These are phyloP conservation scores for Gavialis gangeticus DNA, from an alignment of 2,113 vertebrate genomes.

Conservation along the genomic window DNA sequence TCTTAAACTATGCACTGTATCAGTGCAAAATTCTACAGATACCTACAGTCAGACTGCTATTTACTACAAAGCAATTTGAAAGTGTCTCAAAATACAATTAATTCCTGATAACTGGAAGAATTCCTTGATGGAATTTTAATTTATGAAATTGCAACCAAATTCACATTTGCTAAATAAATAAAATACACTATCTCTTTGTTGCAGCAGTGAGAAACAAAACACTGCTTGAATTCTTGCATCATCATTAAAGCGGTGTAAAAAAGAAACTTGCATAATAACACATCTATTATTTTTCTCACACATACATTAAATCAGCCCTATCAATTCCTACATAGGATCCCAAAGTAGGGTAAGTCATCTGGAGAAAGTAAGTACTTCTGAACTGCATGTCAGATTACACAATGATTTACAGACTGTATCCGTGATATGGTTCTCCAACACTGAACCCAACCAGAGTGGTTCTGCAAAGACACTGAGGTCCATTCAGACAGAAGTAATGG, in stretches of 20 bases:
- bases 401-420: neutral
- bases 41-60: neutral
- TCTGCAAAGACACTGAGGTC: neutral
- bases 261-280: neutral
- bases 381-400: neutral
- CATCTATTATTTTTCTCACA: neutral
- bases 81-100: neutral
- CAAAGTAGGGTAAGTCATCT: neutral
- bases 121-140: neutral
- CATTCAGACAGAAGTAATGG: neutral
- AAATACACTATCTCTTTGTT: neutral
- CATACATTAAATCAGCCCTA: neutral
- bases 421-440: neutral
- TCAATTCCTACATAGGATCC: neutral
- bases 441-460: neutral
- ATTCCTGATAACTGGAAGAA: neutral
- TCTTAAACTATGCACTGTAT: neutral
- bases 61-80: neutral
- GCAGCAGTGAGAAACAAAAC: neutral
- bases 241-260: neutral
- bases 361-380: neutral
- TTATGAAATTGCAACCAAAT: neutral
- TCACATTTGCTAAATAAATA: conserved; percentile 12
- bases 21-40: neutral
- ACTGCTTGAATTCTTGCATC: conserved; percentile 22